Evolutionary conservation across 2,113 vertebrate genomes (phyloP), one percentile per base, ranked within the genome.

Genomic region (Ptilonorhynchus violaceus): DNA sequence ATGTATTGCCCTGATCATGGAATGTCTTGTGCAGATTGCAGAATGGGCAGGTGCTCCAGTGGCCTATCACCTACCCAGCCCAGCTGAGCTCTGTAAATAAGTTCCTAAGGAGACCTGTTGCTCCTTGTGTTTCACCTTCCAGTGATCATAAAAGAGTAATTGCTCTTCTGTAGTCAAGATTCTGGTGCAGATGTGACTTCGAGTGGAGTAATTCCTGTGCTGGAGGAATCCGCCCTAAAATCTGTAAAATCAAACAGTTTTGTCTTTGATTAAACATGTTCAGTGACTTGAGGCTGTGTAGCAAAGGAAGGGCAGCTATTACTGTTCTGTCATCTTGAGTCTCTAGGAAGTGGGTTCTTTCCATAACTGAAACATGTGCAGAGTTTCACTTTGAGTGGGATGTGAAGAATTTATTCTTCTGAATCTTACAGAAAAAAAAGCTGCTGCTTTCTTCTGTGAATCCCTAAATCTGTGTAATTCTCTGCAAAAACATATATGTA

Each of bases 301-400:
- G 67, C 60, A 44, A 46, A 85, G 76, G 79, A 39, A 47, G 52
- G 52, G 64, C 69, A 88, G 78, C 69, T 93, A 13, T 81, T 82
- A 11, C 55, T 62, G 2, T 55, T 62, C 50, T 85, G 59, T 81
- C n/a, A 1, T 80, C 79, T 85, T 9, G 27, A 52, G 46, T 35
- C 56, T 79, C 75, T 74, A 75, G 94, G 78, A 92, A 95, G 58
- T 91, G 86, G 78, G 82, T 92, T 96, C 82, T 94, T 96, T 85
- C 88, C 92, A 52, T 80, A 90, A 68, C 66, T 92, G 80, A 78
- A 94, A 60, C 56, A 77, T 86, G 37, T 85, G 64, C 52, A 33
- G 16, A 78, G 93, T 96, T 97, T 96, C 85, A 41, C 64, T 96
- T 82, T 96, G 91, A 96, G 91, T 96, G 75, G 35, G 13, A 56